Evolutionary conservation across 2,113 vertebrate species (phyloP).

Genomic region (Pedionomus torquatus): DNA sequence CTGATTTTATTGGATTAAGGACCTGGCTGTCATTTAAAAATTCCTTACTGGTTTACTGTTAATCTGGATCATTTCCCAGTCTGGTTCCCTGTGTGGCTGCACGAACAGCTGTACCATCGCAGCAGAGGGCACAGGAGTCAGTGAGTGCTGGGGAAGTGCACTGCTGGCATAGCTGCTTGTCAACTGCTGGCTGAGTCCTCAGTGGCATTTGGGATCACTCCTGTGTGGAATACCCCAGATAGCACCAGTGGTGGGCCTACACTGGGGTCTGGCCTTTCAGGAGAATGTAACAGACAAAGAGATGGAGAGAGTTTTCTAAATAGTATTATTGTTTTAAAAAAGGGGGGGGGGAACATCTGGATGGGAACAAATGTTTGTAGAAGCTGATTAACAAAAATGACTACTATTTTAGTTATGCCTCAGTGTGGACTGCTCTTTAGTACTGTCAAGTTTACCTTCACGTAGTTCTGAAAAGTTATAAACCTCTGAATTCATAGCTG

Average conservation of each 20-base stretch:
- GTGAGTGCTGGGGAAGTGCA: neutral
- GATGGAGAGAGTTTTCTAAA: neutral
- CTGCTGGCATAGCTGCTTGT: neutral
- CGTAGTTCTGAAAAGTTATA: neutral
- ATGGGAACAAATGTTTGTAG: neutral
- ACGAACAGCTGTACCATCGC: neutral
- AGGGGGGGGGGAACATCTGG: neutral
- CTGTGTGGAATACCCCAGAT: too few relatives aligned
- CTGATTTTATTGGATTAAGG: neutral
- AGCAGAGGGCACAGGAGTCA: neutral
- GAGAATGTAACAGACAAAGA: neutral
- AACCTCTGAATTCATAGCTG: neutral
- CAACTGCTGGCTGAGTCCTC: neutral
- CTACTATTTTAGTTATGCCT: neutral
- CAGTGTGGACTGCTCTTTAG: neutral
- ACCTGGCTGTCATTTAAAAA: neutral
- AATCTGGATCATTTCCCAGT: neutral
- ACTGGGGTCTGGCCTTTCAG: accelerated
- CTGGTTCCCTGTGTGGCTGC: neutral
- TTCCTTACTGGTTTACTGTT: neutral
- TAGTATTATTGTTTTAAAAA: neutral
- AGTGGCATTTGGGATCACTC: accelerated
- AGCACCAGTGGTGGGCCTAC: too few relatives aligned
- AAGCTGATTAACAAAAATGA: neutral
- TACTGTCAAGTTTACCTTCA: neutral